Base-by-base conservation (phyloP, 2,797 vertebrate genomes). In the Dryobates pubescens region DNA sequence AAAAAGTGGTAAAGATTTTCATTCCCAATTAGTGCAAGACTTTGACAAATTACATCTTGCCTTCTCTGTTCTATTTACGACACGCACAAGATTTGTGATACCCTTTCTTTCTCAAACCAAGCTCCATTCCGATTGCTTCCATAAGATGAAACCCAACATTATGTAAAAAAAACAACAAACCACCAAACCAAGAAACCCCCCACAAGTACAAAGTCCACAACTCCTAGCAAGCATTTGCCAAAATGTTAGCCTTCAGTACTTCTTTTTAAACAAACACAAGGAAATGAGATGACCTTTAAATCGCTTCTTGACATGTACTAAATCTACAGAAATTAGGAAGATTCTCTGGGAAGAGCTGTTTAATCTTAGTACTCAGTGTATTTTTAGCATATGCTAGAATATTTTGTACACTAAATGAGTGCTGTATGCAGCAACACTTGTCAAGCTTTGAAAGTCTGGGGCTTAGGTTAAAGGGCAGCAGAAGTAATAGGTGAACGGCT, bases 221-320 rank as follows among this genome's bases (percentile, higher is more conserved):
- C 23, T 63, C 63, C 9, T 10, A 88, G 47, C 43, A 67, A 88
- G 63, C 59, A 61, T 67, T 89, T 90, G 72, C 89, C 86, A 90
- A 92, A 87, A 82, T 5, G n/a, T 58, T 86, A 86, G 78, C 76
- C 82, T 54, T 87, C 82, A 86, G 92, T 74, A 62, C 32, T 86
- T 86, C 77, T 84, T 70, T 79, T 71, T 86, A 86, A 91, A 84
- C 78, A 95, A 95, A 93, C 88, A 86, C 34, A 79, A 94, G 82
- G 91, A 92, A 95, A 72, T 74, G 78, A 87, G 54, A 81, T 94
- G 90, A 94, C 94, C 95, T 95, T 94, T 89, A 82, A 92, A 82
- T 94, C 1, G 1, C 59, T 88, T 81, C 82, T 81, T 94, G 90
- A 90, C 79, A 81, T 87, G 80, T 58, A 70, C 79, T 85, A 92